phyloP scores from a whole-genome alignment of 2,113 vertebrate species.

The Larimichthys polyactis region DNA sequence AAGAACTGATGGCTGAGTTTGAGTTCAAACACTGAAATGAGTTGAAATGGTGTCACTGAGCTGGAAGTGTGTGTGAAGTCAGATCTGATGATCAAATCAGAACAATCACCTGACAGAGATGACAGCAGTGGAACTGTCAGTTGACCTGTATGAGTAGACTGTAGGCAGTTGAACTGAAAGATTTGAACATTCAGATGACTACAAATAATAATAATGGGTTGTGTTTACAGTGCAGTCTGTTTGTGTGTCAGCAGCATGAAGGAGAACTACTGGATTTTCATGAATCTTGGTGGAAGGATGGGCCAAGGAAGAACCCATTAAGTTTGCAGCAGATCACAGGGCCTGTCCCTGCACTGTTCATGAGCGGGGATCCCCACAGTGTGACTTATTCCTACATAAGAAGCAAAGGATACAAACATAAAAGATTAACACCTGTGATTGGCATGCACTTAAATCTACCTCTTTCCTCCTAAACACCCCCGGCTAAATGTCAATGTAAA shows the following conservation, averaged over 20 bases:
- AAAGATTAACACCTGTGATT: slow-evolving; percentile 22
- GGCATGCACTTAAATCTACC: slow-evolving; percentile 24
- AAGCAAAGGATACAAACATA: background rate
- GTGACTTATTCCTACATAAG: slow-evolving; percentile 13
- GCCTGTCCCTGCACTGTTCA: background rate
- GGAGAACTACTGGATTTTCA: too few relatives aligned
- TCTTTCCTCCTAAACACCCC: slow-evolving; percentile 9
- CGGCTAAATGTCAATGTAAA: background rate
- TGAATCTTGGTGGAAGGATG: too few relatives aligned
- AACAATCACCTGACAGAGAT: too few relatives aligned
- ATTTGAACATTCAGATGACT: background rate
- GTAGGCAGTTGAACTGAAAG: background rate
- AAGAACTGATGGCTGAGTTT: background rate
- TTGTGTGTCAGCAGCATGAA: too few relatives aligned
- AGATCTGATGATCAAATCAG: background rate
- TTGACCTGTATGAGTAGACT: background rate
- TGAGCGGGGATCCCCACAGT: background rate
- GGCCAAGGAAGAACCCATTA: too few relatives aligned
- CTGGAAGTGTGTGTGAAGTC: background rate
- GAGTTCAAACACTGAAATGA: background rate
- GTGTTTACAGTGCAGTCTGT: background rate
- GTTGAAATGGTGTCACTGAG: background rate
- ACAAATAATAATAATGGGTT: background rate
- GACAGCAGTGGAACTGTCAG: background rate
- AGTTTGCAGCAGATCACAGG: too few relatives aligned